Conservation (phyloP, 2,113 vertebrate species). For the Ptilorrhoa leucosticta region DNA sequence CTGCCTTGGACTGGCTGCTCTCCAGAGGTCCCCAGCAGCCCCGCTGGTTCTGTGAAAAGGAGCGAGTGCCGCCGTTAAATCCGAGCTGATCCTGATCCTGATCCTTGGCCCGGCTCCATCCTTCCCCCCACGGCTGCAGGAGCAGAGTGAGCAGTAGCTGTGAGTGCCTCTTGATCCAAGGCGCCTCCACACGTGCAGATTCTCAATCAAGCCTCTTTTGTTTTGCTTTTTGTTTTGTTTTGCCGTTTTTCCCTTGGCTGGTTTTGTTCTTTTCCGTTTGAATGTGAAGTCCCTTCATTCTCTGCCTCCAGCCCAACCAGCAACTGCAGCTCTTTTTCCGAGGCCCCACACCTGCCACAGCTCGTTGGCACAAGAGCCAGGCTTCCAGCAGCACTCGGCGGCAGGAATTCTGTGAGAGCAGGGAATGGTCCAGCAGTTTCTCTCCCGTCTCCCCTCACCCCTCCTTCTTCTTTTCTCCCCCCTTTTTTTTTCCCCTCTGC, state of each 20-base stretch:
- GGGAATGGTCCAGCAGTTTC: neutral
- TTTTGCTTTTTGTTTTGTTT: neutral
- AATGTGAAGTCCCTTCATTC: slow-evolving; percentile 40
- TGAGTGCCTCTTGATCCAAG: neutral
- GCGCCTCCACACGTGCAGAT: slow-evolving; percentile 25
- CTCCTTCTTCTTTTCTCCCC: fast-evolving
- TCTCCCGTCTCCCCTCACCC: neutral
- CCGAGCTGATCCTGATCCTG: neutral
- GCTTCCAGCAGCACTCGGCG: neutral
- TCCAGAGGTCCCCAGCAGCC: neutral
- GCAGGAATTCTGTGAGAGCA: neutral
- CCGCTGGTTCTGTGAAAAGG: fast-evolving
- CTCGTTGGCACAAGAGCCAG: slow-evolving; percentile 54
- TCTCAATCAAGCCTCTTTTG: slow-evolving; percentile 67
- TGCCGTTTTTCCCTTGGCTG: neutral
- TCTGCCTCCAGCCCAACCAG: slow-evolving; percentile 43
- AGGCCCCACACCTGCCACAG: slow-evolving; percentile 66
- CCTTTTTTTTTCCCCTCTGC: neutral
- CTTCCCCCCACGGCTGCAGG: neutral
- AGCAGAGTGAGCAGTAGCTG: neutral
- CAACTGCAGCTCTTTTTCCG: slow-evolving; percentile 49
- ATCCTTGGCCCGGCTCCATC: neutral
- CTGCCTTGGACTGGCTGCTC: neutral
- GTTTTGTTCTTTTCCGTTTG: slow-evolving; percentile 34
- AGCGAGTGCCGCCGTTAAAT: neutral